phyloP scores from a whole-genome alignment of 2,888 invertebrate species.

The Minunthozetes semirufus region DNA sequence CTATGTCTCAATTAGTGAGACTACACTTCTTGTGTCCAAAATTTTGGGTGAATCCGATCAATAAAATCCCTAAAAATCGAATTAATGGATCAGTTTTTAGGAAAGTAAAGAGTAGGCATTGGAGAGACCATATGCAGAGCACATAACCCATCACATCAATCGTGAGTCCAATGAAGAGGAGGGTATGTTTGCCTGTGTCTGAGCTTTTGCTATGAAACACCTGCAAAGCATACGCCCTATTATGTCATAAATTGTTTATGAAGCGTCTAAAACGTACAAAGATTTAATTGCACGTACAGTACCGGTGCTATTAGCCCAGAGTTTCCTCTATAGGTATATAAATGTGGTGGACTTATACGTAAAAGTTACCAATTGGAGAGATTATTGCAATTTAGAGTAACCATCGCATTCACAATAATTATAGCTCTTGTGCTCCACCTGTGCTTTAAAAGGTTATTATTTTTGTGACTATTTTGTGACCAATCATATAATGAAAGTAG shows the following conservation, averaged over 20 bases:
- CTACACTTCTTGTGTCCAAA: background rate
- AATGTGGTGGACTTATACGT: background rate
- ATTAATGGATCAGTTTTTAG: background rate
- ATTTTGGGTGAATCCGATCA: background rate
- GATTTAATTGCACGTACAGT: slow-evolving; percentile 18
- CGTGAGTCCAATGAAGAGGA: background rate
- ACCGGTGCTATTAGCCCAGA: background rate
- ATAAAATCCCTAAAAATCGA: slow-evolving; percentile 2
- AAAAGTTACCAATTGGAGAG: slow-evolving; percentile 8
- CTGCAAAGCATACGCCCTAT: slow-evolving; percentile 14
- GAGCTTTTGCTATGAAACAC: background rate
- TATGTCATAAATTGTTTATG: slow-evolving; percentile 21
- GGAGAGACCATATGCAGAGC: background rate
- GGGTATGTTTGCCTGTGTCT: background rate
- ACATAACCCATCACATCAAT: background rate
- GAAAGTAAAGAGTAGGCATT: background rate
- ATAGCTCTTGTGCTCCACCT: slow-evolving; percentile 12
- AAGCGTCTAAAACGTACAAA: slow-evolving; percentile 11
- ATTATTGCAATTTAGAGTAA: background rate
- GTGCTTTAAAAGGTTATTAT: slow-evolving; percentile 8
- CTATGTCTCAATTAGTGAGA: slow-evolving; percentile 5
- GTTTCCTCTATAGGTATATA: background rate
- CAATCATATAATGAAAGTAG: background rate
- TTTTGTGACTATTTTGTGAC: background rate
- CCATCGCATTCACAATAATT: background rate